phyloP scores from a whole-genome alignment of 35 echinoderm and acorn worm species.

The Holothuria glaberrima region DNA sequence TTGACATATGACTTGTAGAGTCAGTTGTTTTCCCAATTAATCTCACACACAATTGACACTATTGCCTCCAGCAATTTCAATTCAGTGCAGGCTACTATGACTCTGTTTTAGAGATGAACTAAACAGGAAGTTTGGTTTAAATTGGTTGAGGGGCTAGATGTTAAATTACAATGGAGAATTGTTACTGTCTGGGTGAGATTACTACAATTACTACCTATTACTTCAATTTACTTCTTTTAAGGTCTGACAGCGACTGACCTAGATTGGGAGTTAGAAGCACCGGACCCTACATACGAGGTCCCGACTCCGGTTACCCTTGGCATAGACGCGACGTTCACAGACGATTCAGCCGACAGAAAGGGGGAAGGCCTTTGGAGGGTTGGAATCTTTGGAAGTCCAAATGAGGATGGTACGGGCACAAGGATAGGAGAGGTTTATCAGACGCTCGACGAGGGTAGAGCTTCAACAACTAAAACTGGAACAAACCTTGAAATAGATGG shows the following conservation, averaged over 20 bases:
- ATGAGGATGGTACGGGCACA: slow-evolving; percentile 68
- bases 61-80: too few species aligned
- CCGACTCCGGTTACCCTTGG: not conserved
- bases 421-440: slow-evolving; percentile 61
- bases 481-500: not conserved
- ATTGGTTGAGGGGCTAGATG: too few species aligned
- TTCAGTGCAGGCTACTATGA: too few species aligned
- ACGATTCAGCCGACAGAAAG: not conserved
- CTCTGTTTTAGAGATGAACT: too few species aligned
- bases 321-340: not conserved
- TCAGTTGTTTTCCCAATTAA: too few species aligned
- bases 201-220: too few species aligned
- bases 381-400: slow-evolving; percentile 68
- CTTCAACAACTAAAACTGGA: not conserved
- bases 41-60: too few species aligned
- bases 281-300: not conserved
- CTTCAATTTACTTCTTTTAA: too few species aligned
- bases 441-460: slow-evolving; percentile 50
- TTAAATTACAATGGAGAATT: too few species aligned
- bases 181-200: too few species aligned
- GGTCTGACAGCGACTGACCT: slow-evolving; percentile 17
- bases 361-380: slow-evolving; percentile 79
- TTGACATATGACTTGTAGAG: too few species aligned
- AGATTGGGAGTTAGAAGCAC: slow-evolving; percentile 16
- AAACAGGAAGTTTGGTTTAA: too few species aligned